A percentile compares a stretch with the other conserved stretches of the same genome.
Conservation (phyloP, 2,888 invertebrate genomes). For the Aphelenchoides bicaudatus region DNA sequence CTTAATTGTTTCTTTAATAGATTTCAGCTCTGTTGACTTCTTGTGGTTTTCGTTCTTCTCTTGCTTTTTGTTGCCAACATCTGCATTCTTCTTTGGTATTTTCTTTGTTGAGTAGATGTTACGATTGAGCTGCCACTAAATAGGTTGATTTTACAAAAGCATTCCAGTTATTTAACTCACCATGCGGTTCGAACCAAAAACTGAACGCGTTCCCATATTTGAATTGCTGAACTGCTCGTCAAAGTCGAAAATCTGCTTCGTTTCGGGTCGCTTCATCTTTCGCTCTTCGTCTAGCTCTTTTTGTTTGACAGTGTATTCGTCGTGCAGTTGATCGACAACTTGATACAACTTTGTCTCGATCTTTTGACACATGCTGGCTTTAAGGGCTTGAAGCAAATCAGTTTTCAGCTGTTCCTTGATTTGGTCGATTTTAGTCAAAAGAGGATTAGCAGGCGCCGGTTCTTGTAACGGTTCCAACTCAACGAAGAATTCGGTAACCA, state of each 20-base stretch:
- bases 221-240: constrained; percentile 12
- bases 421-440: background rate
- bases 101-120: constrained; percentile 2
- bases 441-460: background rate
- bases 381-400: background rate
- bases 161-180: background rate
- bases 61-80: too few species aligned
- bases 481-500: too few species aligned
- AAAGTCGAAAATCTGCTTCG: constrained; percentile 14
- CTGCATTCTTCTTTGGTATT: constrained; percentile 8
- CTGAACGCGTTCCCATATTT: constrained; percentile 1
- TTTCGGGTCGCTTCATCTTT: background rate
- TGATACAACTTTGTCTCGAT: constrained; percentile 4
- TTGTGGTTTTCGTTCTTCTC: too few species aligned
- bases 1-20: too few species aligned
- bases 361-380: background rate
- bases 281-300: background rate
- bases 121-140: background rate
- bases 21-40: too few species aligned
- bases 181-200: constrained; percentile 7
- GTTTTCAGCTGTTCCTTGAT: background rate
- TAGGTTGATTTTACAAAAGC: background rate
- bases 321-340: constrained; percentile 3
- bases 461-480: background rate
- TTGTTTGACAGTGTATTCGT: background rate